phyloP scores from a whole-genome alignment of 2,888 invertebrate genomes.

The Netelia virgata region DNA sequence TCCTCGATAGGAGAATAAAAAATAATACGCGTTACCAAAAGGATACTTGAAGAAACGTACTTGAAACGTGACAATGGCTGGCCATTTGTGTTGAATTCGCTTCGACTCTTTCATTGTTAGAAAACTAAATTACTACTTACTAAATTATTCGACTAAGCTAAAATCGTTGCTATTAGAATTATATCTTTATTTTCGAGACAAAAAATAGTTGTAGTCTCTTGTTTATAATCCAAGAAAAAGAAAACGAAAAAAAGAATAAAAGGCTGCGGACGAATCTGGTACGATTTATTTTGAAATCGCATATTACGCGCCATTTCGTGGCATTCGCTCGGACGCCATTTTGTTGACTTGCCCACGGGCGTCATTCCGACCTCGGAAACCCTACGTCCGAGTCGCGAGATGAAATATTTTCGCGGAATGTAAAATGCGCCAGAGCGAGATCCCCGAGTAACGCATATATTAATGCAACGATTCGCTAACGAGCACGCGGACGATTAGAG shows the following conservation, averaged over 20 bases:
- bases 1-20: background rate
- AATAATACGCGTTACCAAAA: background rate
- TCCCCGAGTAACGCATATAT: conserved; percentile 27
- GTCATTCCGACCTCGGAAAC: background rate
- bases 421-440: background rate
- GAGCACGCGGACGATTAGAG: conserved; percentile 57
- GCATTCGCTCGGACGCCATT: background rate
- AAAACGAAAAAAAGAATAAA: no score
- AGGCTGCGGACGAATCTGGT: no score
- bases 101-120: background rate
- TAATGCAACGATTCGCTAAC: conserved; percentile 61
- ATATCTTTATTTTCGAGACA: no score
- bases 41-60: background rate
- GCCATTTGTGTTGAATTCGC: background rate
- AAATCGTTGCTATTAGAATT: no score
- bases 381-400: background rate
- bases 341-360: background rate
- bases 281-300: background rate
- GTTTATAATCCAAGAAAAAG: no score
- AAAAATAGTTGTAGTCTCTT: no score
- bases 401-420: conserved; percentile 15
- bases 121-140: background rate
- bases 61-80: background rate
- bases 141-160: no score
- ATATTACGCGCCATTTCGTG: background rate